Evolutionary conservation across 2,888 invertebrate species (phyloP), one percentile per base, ranked within the genome.

Genomic region (Cerceris ruficornis): DNA sequence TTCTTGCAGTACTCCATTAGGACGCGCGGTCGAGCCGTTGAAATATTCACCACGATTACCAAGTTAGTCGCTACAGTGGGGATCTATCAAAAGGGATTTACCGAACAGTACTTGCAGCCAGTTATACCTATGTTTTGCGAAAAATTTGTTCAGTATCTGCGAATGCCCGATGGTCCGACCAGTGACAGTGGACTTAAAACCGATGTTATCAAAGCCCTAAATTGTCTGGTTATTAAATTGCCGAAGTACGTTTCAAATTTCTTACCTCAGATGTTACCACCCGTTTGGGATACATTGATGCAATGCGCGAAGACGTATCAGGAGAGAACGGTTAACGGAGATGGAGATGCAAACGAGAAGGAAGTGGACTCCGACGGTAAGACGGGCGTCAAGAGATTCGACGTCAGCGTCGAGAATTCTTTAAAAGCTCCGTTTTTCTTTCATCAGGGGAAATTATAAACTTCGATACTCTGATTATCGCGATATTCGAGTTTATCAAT

Each of bases 231-330:
- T 55, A 94, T 93, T 55, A 94, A 94, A 82, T 94, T 95, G 89
- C 95, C 95, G 0, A 95, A 94, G 87, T 93, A 94, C 81, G 94
- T 96, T 89, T 91, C 93, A 6, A 93, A 93, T 15, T 95, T 94
- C 90, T 92, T 96, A 86, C 93, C 94, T 11, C 93, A 94, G 83
- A 94, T 96, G 76, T 90, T 96, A 60, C 94, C 94, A 4, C 94
- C 95, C 0, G 94, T 96, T 28, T 96, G 96, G 96, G 94, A 93
- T 79, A 94, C 95, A 52, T 93, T 96, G n/a, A 95, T 94, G 42
- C 94, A 95, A 83, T 94, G 94, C 84, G 95, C 95, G 0, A 94
- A 95, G 83, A 93, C 94, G 84, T 96, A 95, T 90, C 94, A 95
- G 0, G 94, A 94, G 81, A 94, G 94, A 28, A 93, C 94, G 0